These are phyloP conservation scores for Chaenogobius annularis DNA, from an alignment of 2,113 vertebrate species.

Conservation along the genomic window DNA sequence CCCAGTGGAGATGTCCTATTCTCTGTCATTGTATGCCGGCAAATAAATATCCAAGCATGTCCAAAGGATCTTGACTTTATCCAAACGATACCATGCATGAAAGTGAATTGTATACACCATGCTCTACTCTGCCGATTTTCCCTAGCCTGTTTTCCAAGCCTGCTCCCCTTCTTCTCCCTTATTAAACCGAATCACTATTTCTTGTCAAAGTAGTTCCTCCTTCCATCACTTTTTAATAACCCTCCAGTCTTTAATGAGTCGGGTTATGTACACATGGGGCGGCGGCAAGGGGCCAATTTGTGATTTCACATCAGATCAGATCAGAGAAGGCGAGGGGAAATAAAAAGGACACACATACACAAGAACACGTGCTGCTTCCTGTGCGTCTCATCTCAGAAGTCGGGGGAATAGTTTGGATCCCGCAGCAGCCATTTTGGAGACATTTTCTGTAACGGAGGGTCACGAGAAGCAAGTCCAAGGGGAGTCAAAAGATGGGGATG, in stretches of 20 bases:
- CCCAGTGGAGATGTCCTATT: slow-evolving; percentile 45
- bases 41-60: slow-evolving; percentile 55
- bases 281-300: slow-evolving; percentile 75
- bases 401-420: slow-evolving; percentile 64
- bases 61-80: slow-evolving; percentile 41
- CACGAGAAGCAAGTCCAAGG: slow-evolving; percentile 50
- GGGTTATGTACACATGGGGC: slow-evolving; percentile 76
- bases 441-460: slow-evolving; percentile 61
- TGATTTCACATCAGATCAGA: slow-evolving; percentile 74
- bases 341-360: slow-evolving; percentile 19
- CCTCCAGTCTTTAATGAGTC: slow-evolving; percentile 77
- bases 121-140: slow-evolving; percentile 25
- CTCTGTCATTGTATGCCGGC: slow-evolving; percentile 41
- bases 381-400: slow-evolving; percentile 57
- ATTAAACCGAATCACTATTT: slow-evolving; percentile 68
- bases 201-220: slow-evolving; percentile 62
- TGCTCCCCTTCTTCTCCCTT: slow-evolving; percentile 43
- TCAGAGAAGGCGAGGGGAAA: slow-evolving; percentile 63
- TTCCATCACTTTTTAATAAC: slow-evolving; percentile 80
- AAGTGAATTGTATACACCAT: slow-evolving; percentile 53
- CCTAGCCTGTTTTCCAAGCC: slow-evolving; percentile 45
- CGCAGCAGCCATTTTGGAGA: slow-evolving; percentile 65
- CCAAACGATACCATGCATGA: slow-evolving; percentile 41
- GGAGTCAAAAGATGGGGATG: slow-evolving; percentile 20
- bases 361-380: slow-evolving; percentile 31